Conservation (phyloP, 2,888 invertebrate genomes). For the Synergus laeviventris region DNA sequence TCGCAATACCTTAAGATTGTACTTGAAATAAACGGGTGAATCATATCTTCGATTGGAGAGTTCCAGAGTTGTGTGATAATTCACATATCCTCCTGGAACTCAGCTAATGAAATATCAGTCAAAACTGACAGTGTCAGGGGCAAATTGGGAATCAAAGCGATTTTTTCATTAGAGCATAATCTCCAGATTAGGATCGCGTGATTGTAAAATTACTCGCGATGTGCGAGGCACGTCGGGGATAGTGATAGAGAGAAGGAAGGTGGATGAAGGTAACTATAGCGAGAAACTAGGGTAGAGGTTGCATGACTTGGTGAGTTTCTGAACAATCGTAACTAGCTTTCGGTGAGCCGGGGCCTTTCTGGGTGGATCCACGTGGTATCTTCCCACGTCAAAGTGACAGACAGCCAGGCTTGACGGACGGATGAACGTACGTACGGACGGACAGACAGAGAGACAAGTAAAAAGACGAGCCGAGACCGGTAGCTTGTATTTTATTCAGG, state of each 20-base stretch:
- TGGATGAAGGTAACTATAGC: constrained; percentile 28
- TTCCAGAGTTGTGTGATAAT: background rate
- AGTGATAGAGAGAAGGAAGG: background rate
- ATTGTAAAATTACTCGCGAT: constrained; percentile 29
- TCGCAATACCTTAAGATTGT: too few relatives aligned
- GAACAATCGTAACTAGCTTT: constrained; percentile 75
- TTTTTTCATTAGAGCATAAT: constrained; percentile 20
- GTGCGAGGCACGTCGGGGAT: constrained; percentile 2
- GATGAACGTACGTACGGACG: constrained; percentile 66
- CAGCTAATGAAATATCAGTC: background rate
- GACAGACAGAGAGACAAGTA: constrained; percentile 68
- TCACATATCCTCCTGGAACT: background rate
- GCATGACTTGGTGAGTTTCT: constrained; percentile 73
- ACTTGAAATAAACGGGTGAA: too few relatives aligned
- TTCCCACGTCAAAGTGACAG: constrained; percentile 76
- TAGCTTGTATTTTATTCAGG: constrained; percentile 76
- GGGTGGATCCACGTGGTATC: constrained; percentile 71
- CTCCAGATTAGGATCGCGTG: constrained; percentile 37
- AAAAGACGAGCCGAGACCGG: constrained; percentile 69
- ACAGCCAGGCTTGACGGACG: constrained; percentile 72
- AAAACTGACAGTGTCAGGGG: constrained; percentile 23
- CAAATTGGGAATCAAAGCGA: constrained; percentile 9
- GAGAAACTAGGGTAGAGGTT: constrained; percentile 55
- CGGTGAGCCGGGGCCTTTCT: constrained; percentile 64
- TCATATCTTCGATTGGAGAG: background rate